These are phyloP conservation scores for Anoplius nigerrimus DNA, from an alignment of 2,888 invertebrate genomes.

Conservation along the genomic window DNA sequence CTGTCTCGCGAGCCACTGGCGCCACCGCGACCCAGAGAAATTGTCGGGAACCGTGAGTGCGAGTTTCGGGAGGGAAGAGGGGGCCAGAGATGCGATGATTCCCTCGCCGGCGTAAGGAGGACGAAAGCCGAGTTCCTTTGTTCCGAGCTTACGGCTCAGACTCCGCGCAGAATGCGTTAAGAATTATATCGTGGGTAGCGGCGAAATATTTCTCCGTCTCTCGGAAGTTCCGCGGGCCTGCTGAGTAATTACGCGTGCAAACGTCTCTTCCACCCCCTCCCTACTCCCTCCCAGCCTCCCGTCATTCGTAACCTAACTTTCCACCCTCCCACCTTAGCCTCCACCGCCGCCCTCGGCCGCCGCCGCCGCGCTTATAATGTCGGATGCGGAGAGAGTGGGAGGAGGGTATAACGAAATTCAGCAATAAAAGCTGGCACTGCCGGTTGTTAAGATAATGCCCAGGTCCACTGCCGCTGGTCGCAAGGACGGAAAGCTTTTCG, in stretches of 20 bases:
- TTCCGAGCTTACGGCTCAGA: slow-evolving; percentile 1
- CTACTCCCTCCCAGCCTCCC: slow-evolving; percentile 6
- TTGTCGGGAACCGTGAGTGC: too few relatives aligned
- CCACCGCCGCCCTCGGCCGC: not conserved
- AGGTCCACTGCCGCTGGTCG: not conserved
- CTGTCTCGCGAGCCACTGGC: too few relatives aligned
- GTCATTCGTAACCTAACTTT: not conserved
- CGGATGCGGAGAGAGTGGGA: not conserved
- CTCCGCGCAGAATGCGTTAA: slow-evolving; percentile 29
- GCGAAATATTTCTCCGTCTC: slow-evolving; percentile 28
- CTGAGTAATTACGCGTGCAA: slow-evolving; percentile 45
- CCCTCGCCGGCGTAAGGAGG: not conserved
- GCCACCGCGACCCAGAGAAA: not conserved
- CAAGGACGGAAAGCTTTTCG: slow-evolving; percentile 19
- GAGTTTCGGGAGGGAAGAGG: not conserved
- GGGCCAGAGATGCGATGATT: not conserved
- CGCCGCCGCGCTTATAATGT: not conserved
- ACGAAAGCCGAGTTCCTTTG: slow-evolving; percentile 9
- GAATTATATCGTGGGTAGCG: slow-evolving; percentile 20
- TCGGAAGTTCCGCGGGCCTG: slow-evolving; percentile 31
- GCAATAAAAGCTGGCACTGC: slow-evolving; percentile 32
- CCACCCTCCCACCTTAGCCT: not conserved
- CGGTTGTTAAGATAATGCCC: slow-evolving; percentile 46
- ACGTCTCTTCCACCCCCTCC: slow-evolving; percentile 16
- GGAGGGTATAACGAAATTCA: slow-evolving; percentile 37